phyloP scores from a whole-genome alignment of 2,113 vertebrate genomes.

The Sphaerodactylus townsendi region DNA sequence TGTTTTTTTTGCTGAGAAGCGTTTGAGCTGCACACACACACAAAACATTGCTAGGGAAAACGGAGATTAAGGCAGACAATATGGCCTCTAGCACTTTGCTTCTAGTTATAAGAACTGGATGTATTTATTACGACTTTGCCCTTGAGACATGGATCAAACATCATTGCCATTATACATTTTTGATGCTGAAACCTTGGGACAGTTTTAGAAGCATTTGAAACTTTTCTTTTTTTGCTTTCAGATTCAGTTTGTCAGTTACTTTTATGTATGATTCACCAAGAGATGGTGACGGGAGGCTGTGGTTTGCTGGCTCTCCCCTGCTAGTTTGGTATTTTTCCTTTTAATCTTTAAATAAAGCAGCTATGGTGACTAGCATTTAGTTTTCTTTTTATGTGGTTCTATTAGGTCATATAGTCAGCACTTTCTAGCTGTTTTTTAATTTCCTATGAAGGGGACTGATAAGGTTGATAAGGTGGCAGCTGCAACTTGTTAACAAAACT shows the following conservation, averaged over 20 bases:
- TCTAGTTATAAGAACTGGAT: constrained; percentile 25
- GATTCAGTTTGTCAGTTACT: background rate
- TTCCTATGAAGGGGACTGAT: too few species aligned
- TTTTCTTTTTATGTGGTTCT: too few species aligned
- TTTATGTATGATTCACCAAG: too few species aligned
- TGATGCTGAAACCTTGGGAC: constrained; percentile 35
- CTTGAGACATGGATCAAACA: constrained; percentile 14
- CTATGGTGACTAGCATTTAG: too few species aligned
- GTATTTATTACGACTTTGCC: constrained; percentile 12
- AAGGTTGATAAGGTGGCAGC: too few species aligned
- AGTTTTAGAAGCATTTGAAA: constrained; percentile 22
- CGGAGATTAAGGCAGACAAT: constrained; percentile 1
- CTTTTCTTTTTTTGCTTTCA: constrained; percentile 4
- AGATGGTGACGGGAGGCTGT: too few species aligned
- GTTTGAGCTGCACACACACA: constrained; percentile 7
- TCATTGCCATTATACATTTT: background rate
- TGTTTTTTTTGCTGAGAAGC: constrained; percentile 8
- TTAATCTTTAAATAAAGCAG: too few species aligned
- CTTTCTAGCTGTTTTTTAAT: too few species aligned
- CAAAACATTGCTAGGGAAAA: rapidly evolving
- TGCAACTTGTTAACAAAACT: too few species aligned
- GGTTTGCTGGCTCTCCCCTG: too few species aligned
- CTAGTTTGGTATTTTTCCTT: too few species aligned
- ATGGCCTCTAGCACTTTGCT: constrained; percentile 37
- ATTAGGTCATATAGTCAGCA: too few species aligned